A percentile compares a stretch with the other conserved stretches of the same genome.
phyloP scores from a whole-genome alignment of 2,797 vertebrate species.

The Acanthurus leucopareius region DNA sequence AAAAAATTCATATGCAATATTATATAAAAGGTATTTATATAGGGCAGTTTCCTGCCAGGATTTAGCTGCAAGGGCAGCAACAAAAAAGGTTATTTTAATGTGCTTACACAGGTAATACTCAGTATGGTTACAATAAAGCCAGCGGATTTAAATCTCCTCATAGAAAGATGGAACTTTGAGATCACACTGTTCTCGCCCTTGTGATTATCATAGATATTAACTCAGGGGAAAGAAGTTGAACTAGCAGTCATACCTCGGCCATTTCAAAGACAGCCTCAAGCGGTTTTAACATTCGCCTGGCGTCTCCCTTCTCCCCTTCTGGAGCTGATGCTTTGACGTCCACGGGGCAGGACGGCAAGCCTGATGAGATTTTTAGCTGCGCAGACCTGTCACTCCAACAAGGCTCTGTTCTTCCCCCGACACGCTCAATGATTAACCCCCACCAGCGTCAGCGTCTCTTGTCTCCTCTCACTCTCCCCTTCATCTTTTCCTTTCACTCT shows the following conservation, averaged over 20 bases:
- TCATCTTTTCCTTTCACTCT: constrained; percentile 38
- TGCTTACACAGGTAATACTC: constrained; percentile 61
- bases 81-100: constrained; percentile 47
- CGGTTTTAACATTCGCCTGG: constrained; percentile 59
- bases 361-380: constrained; percentile 71
- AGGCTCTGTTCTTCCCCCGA: constrained; percentile 51
- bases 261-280: constrained; percentile 65
- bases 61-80: constrained; percentile 45
- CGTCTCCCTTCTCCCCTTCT: constrained; percentile 43
- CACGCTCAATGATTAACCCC: constrained; percentile 77
- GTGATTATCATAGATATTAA: constrained; percentile 82
- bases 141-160: constrained; percentile 49
- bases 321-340: constrained; percentile 66
- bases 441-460: constrained; percentile 26
- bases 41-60: background rate
- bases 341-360: constrained; percentile 52
- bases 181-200: constrained; percentile 55
- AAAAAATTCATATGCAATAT: constrained; percentile 4
- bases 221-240: constrained; percentile 58
- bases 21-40: constrained; percentile 20
- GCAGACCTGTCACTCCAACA: constrained; percentile 74
- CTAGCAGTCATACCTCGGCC: constrained; percentile 42
- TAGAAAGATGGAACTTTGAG: constrained; percentile 56
- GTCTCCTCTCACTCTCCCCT: constrained; percentile 22
- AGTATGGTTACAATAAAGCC: constrained; percentile 56